phyloP scores from a whole-genome alignment of 2,888 invertebrate species.

The Philereme transversata region DNA sequence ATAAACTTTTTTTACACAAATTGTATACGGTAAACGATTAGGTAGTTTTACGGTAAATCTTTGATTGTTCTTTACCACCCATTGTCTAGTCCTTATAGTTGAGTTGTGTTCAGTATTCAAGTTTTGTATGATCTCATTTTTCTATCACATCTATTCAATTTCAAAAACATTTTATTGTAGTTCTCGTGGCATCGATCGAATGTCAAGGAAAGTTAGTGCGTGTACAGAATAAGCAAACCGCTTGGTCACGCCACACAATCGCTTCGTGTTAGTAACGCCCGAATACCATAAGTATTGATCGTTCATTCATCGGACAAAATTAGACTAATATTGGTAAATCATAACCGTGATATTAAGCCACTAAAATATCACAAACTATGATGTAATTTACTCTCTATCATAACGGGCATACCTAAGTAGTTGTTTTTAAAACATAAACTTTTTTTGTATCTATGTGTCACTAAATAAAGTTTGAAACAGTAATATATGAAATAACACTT shows the following conservation, averaged over 20 bases:
- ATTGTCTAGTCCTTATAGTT: not conserved
- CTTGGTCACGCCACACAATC: constrained; percentile 28
- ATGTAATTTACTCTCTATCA: too few species aligned
- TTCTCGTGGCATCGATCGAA: constrained; percentile 33
- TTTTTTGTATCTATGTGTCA: too few species aligned
- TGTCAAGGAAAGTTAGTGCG: constrained; percentile 41
- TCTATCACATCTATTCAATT: not conserved
- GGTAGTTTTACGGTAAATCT: constrained; percentile 3
- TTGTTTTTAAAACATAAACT: too few species aligned
- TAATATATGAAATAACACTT: too few species aligned
- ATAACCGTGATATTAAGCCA: too few species aligned
- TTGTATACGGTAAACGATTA: constrained; percentile 7
- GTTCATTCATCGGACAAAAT: constrained; percentile 10
- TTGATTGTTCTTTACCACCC: constrained; percentile 4
- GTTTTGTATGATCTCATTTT: not conserved
- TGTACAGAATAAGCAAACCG: constrained; percentile 32
- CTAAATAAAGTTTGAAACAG: too few species aligned
- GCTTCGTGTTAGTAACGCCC: constrained; percentile 17
- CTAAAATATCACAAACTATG: not conserved
- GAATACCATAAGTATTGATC: constrained; percentile 17
- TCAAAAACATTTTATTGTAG: not conserved
- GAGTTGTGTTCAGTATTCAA: not conserved
- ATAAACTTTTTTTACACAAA: constrained; percentile 21
- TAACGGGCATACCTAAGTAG: too few species aligned
- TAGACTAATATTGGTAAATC: too few species aligned